Evolutionary conservation across 2,888 invertebrate species (phyloP), one percentile per base, ranked within the genome.

Genomic region (Drosophila eohydei): DNA sequence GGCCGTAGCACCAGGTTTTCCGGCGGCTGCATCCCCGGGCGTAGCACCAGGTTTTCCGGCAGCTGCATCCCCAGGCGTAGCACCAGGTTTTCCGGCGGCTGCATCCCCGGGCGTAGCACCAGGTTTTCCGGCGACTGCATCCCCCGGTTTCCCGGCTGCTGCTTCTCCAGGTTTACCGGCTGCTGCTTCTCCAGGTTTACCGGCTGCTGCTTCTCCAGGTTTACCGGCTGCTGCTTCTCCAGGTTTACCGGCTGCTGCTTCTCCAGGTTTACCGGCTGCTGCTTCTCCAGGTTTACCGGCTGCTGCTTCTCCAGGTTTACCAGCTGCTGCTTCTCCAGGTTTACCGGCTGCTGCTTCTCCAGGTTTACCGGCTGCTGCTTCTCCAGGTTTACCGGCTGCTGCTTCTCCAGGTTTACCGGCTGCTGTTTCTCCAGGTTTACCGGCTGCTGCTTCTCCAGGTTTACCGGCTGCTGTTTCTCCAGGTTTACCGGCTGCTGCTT

Each of bases 41-140:
- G 16, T 34, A 11, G 28, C 57, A 7, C 32, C 63, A 34, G 57
- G 9, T 36, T 21, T 44, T 46, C 61, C 62, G 7, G 43, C 41
- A n/a, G 43, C 11, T 5, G 43, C 16, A 21, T 60, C 64, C 26
- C 28, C 51, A 34, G 60, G 7, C 11, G 12, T 14, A 2, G 40
- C 51, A 32, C 65, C 54, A 59, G 54, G 14, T 26, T 26, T 41
- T 32, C 58, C 28, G 11, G 34, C 43, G 26, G 30, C 38, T 12
- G 38, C 4, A 40, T 7, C 38, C n/a, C n/a, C 38, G 7, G 38
- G 0, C 7, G 2, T 5, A n/a, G 6, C 38, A 40, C 38, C 38
- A 40, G 38, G 0, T n/a, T 16, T 43, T 43, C 41, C 21, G 21
- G 21, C 41, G 0, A n/a, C 40, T n/a, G 38, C n/a, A 26, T 44